Base-by-base conservation (phyloP, 1,140 invertebrate genomes). In the Protaetia brevitarsis region DNA sequence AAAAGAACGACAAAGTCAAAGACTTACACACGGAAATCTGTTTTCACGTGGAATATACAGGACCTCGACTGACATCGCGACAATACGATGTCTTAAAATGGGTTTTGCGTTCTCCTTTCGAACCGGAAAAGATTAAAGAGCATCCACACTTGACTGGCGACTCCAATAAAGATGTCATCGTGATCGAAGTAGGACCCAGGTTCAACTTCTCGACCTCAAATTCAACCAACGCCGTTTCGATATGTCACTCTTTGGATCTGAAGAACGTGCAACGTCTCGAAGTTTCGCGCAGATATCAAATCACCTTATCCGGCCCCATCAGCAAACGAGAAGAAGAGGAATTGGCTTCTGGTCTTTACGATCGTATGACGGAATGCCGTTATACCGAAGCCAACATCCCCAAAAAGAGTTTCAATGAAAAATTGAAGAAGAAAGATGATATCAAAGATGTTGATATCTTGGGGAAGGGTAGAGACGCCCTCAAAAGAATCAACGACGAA, bases 171-270 rank as follows among this genome's bases (percentile, higher is more conserved):
- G 73, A 83, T 69, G 78, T 81, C 61, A 69, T 84, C 2, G 64
- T 91, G 23, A 85, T 92, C 71, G 91, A 94, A 85, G 89, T 92
- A 77, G 91, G 91, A 26, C 91, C 91, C 31, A 92, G 93, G 75
- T 86, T 96, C 66, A 97, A 95, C 79, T 97, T 97, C 78, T 96
- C 93, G 7, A 97, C 95, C 34, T 88, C 95, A 0, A 94, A 94
- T 75, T 97, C 94, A 1, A 96, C 93, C 67, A 98, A 98, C 81
- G 93, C 94, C 58, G 92, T 97, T 2, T 94, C 95, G 27, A 97
- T 98, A 69, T 96, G 93, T 78, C 84, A 89, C 68, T 90, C 93
- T 67, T 84, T 96, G 58, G 88, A 91, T 5, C 77, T 97, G 4
- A 77, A 79, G 23, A 83, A 88, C 77, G 82, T 97, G 1, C 83